These are phyloP conservation scores for Tetropium fuscum DNA, from an alignment of 2,888 invertebrate species.

Conservation along the genomic window DNA sequence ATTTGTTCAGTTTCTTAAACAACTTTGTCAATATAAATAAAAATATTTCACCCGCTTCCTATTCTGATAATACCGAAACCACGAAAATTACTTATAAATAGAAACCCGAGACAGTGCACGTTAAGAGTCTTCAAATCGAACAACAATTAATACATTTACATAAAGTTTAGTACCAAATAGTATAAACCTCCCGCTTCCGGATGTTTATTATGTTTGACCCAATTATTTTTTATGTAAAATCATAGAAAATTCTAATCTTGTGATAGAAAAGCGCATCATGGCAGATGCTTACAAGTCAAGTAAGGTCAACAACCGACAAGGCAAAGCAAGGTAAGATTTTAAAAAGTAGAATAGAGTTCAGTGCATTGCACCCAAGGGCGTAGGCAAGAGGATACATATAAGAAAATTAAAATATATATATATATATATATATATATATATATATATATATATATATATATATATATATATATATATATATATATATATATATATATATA, in stretches of 20 bases:
- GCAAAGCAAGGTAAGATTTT: constrained; percentile 52
- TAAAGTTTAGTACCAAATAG: constrained; percentile 2
- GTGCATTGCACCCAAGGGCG: constrained; percentile 36
- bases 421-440: not conserved
- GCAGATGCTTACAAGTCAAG: constrained; percentile 10
- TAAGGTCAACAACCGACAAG: constrained; percentile 55
- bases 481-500: too few relatives aligned
- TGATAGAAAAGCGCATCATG: constrained; percentile 14
- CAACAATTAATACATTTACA: constrained; percentile 4
- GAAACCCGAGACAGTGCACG: not conserved
- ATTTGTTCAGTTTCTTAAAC: not conserved
- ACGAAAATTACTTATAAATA: too few relatives aligned
- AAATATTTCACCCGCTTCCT: too few relatives aligned
- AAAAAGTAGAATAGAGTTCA: constrained; percentile 43
- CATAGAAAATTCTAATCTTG: constrained; percentile 10
- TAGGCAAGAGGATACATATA: constrained; percentile 11
- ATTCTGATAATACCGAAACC: too few relatives aligned
- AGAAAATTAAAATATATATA: too few relatives aligned
- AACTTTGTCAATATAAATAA: not conserved
- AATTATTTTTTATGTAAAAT: constrained; percentile 9
- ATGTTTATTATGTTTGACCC: constrained; percentile 12
- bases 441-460: too few relatives aligned
- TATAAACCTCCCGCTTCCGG: constrained; percentile 6
- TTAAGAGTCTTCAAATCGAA: not conserved
- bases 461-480: too few relatives aligned